A percentile compares a stretch with the other conserved stretches of the same genome.
Conservation (phyloP, 1,140 invertebrate genomes). For the Papilio glaucus region DNA sequence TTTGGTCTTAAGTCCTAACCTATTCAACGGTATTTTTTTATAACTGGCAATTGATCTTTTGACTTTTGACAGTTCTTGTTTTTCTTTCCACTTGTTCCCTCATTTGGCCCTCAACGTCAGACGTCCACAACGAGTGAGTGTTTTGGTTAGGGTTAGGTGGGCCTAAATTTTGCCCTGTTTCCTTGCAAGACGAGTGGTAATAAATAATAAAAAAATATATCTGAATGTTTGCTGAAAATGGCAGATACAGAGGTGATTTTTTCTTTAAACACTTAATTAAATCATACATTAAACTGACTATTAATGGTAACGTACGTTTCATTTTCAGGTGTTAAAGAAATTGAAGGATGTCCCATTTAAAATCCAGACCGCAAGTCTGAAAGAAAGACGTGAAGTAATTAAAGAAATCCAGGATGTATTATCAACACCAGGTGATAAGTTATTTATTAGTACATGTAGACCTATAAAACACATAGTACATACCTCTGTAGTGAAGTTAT, state of each 20-base stretch:
- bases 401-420: conserved; percentile 89
- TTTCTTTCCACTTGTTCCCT: conserved; percentile 45
- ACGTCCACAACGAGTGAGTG: neutral
- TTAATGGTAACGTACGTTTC: conserved; percentile 48
- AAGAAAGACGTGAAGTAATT: conserved; percentile 88
- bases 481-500: conserved; percentile 27
- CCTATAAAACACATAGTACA: conserved; percentile 23
- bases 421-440: conserved; percentile 87
- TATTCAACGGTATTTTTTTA: conserved; percentile 9
- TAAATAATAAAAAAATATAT: conserved; percentile 43
- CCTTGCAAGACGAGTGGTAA: conserved; percentile 48
- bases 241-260: conserved; percentile 77
- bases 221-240: conserved; percentile 74
- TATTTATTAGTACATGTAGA: neutral
- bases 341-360: conserved; percentile 92
- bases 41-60: conserved; percentile 26
- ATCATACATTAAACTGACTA: neutral
- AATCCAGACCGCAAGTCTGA: conserved; percentile 90
- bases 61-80: conserved; percentile 44
- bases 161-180: conserved; percentile 39
- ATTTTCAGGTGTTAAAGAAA: conserved; percentile 87
- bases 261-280: neutral
- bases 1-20: too few relatives aligned
- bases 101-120: neutral
- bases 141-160: conserved; percentile 33